Conservation (phyloP, 1,140 invertebrate genomes). For the Scaptomyza pallida region DNA sequence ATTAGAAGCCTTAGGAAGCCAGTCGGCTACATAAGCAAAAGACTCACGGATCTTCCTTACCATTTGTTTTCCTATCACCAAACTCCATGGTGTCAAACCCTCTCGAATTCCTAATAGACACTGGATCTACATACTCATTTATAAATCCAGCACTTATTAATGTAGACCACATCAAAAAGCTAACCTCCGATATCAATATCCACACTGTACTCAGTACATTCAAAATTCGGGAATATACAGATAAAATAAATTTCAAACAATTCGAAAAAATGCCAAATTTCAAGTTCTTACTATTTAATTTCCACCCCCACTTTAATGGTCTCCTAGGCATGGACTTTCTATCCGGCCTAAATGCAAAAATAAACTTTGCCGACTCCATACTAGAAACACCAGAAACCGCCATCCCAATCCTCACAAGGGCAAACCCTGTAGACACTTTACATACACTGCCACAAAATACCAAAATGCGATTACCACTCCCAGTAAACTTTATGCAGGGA, state of each 20-base stretch:
- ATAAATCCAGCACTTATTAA: conserved; percentile 31
- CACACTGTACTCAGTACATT: conserved; percentile 32
- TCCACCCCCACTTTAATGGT: conserved; percentile 34
- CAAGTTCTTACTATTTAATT: conserved; percentile 33
- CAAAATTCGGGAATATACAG: conserved; percentile 35
- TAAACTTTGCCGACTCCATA: conserved; percentile 18
- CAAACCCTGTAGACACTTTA: conserved; percentile 28
- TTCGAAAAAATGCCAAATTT: conserved; percentile 24
- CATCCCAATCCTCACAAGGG: conserved; percentile 33
- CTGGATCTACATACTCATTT: conserved; percentile 17
- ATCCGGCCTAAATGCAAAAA: conserved; percentile 37
- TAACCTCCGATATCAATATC: conserved; percentile 28
- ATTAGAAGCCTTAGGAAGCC: conserved; percentile 30
- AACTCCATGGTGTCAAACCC: conserved; percentile 24
- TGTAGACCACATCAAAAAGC: conserved; percentile 21
- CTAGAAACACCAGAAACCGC: conserved; percentile 28
- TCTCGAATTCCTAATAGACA: conserved; percentile 25
- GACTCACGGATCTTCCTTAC: conserved; percentile 29
- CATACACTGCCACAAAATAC: conserved; percentile 27
- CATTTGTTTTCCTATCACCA: conserved; percentile 26
- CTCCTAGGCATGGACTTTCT: conserved; percentile 30
- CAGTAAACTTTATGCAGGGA: conserved; percentile 31
- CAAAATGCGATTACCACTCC: conserved; percentile 23
- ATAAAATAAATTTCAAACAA: conserved; percentile 23
- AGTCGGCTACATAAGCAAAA: conserved; percentile 27